Evolutionary conservation across 1,140 invertebrate species (phyloP), one percentile per base, ranked within the genome.

Genomic region (Papilio aristodemus): DNA sequence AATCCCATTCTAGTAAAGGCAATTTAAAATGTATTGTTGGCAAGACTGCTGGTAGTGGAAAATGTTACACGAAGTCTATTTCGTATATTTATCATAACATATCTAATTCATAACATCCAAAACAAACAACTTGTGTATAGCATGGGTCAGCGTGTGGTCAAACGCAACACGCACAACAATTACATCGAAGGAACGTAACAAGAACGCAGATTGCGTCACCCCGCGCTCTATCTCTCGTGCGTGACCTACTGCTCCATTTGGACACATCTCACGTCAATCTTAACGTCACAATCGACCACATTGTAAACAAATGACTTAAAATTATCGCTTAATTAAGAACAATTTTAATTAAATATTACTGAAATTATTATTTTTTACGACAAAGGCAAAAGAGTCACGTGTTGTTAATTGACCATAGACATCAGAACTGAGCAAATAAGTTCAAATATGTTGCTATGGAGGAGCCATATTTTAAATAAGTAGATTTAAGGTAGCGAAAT

Each of bases 241-340:
- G 32, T 38, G 59, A 62, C 59, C 59, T 38, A 62, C 27, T 62
- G 36, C 27, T 22, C 59, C 17, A 62, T 38, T 62, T 62, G 27
- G n/a, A 14, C 27, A n/a, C 11, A 32, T 58, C 19, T 57, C 46
- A 4, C 27, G 57, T 58, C 27, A 58, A 58, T 58, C 27, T 11
- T 58, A 58, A 11, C 25, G 27, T 36, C 57, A 58, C 22, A 58
- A 27, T 58, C 22, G 19, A 54, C 19, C 17, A 58, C 27, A 36
- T 27, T 27, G 13, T 58, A 27, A 58, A 36, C 25, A 58, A 58
- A 36, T 32, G 17, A 0, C 19, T 7, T 32, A 32, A 2, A 19
- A 54, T 54, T 54, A 54, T 54, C 46, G 1, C 19, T 19, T 22
- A 54, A 54, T 54, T 54, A 25, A 46, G 43, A 9, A 6, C 27